Evolutionary conservation across 2,888 invertebrate genomes (phyloP).

Genomic region (Automeris io): DNA sequence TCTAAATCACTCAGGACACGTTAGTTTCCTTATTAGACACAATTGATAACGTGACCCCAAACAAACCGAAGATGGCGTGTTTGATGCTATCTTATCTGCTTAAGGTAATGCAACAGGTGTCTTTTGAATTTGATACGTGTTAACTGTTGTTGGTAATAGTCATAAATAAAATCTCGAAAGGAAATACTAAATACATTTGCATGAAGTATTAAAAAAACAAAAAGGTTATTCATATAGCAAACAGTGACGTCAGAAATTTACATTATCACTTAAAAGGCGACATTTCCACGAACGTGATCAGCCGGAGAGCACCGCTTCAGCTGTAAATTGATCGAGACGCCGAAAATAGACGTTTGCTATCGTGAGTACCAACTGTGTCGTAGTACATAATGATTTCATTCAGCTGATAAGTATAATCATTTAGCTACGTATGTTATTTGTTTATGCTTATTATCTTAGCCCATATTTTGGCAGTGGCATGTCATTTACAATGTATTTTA

Average conservation of each 20-base stretch:
- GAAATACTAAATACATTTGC: constrained; percentile 16
- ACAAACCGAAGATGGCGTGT: constrained; percentile 13
- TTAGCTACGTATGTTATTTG: too few relatives aligned
- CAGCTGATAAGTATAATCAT: constrained; percentile 30
- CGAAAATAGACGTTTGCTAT: constrained; percentile 41
- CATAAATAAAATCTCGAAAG: neutral
- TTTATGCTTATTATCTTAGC: too few relatives aligned
- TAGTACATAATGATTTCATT: constrained; percentile 23
- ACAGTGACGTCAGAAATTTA: constrained; percentile 16
- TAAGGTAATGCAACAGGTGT: constrained; percentile 2
- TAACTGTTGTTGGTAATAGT: neutral
- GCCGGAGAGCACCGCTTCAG: constrained; percentile 30
- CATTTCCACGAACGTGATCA: constrained; percentile 34
- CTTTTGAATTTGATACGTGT: constrained; percentile 3
- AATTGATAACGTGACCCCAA: constrained; percentile 15
- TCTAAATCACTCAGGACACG: constrained; percentile 35
- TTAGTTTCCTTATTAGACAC: constrained; percentile 51
- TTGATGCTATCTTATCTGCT: constrained; percentile 29
- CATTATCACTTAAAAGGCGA: constrained; percentile 20
- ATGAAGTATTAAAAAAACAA: constrained; percentile 13
- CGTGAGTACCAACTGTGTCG: constrained; percentile 33
- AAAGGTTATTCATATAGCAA: too few relatives aligned
- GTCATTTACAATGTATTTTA: too few relatives aligned
- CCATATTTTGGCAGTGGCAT: too few relatives aligned
- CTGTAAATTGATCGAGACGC: constrained; percentile 33